phyloP scores from a whole-genome alignment of 2,797 vertebrate genomes.

The Argyrosomus regius region DNA sequence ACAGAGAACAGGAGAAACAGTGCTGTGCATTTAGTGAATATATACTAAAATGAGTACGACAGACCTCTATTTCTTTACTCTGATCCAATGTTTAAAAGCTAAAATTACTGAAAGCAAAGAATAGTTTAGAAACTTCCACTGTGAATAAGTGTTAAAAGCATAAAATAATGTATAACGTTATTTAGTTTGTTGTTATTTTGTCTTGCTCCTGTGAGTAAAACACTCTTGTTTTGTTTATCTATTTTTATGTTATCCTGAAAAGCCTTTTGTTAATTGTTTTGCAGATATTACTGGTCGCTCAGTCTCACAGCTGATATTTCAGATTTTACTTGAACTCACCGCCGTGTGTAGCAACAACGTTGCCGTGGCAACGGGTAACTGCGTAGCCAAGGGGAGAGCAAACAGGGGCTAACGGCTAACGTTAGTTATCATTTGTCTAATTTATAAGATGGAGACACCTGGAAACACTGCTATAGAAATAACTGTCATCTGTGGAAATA shows the following conservation, averaged over 20 bases:
- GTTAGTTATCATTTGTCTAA: accelerated
- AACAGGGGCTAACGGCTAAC: too few species aligned
- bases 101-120: neutral
- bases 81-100: neutral
- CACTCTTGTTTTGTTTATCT: neutral
- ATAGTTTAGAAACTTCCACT: neutral
- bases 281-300: accelerated
- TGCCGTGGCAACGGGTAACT: slow-evolving; percentile 24
- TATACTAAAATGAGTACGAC: neutral
- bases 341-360: neutral
- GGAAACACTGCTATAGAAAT: slow-evolving; percentile 17
- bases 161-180: neutral
- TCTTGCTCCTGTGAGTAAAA: neutral
- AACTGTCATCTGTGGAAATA: slow-evolving; percentile 51
- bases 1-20: neutral
- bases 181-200: neutral
- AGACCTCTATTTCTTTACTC: neutral
- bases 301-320: neutral
- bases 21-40: neutral
- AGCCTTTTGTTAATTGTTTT: neutral
- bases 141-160: neutral
- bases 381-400: accelerated
- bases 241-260: neutral
- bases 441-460: slow-evolving; percentile 27
- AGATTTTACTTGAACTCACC: slow-evolving; percentile 17